Conservation (phyloP, 2,797 vertebrate genomes). For the Tenualosa thibaudeaui region DNA sequence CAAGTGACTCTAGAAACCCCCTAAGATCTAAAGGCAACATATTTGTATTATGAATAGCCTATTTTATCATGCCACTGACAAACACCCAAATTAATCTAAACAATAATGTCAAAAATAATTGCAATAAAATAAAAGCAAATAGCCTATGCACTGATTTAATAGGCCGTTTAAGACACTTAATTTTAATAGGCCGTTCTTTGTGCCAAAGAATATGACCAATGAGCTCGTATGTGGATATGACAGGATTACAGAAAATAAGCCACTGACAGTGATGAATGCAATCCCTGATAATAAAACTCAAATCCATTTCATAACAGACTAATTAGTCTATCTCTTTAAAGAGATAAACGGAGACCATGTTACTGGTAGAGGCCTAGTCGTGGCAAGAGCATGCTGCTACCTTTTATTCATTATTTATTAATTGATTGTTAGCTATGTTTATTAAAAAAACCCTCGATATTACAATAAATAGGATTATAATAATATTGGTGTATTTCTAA, state of each 20-base stretch:
- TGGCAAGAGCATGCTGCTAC: background rate
- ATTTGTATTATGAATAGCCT: background rate
- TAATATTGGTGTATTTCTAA: background rate
- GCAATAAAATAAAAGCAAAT: background rate
- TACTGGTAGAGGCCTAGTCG: background rate
- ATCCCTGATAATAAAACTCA: background rate
- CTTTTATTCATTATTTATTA: background rate
- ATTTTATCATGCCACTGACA: background rate
- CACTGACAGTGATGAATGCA: background rate
- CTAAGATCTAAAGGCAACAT: background rate
- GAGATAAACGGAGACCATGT: background rate
- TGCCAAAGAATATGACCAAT: background rate
- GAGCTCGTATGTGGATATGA: background rate
- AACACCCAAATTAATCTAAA: background rate
- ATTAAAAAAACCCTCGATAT: background rate
- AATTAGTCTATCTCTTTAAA: background rate
- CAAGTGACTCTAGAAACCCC: conserved; percentile 10
- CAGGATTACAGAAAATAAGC: background rate
- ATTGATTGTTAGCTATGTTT: background rate
- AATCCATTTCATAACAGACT: background rate
- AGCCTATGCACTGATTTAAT: background rate
- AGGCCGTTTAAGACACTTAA: background rate
- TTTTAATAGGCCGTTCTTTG: background rate
- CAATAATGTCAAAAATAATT: background rate
- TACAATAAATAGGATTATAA: background rate